Evolutionary conservation across 30 jellyfish, hydroid and myxozoan genomes (phyloP).

Genomic region (Nemopilema nomurai): DNA sequence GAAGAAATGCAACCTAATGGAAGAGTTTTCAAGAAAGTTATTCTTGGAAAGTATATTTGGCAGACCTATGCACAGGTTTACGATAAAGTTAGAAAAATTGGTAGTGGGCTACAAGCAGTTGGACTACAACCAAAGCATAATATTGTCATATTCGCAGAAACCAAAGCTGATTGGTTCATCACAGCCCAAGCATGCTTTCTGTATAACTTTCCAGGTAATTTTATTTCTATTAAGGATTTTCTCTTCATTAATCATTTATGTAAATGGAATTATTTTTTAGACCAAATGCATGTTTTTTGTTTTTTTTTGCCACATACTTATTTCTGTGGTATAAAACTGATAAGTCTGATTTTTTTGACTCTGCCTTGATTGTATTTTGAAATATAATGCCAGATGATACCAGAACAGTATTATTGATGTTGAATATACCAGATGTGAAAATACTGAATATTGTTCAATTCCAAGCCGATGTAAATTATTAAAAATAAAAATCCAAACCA

Average conservation of each 20-base stretch:
- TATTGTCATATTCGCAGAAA: conserved; percentile 89
- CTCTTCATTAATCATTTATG: background rate
- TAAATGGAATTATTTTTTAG: too few relatives aligned
- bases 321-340: too few relatives aligned
- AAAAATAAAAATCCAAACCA: too few relatives aligned
- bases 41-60: conserved; percentile 94
- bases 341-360: too few relatives aligned
- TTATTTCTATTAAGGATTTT: background rate
- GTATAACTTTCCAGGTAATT: conserved; percentile 78
- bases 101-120: conserved; percentile 85
- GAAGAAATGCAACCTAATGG: conserved; percentile 98
- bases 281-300: too few relatives aligned
- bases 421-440: too few relatives aligned
- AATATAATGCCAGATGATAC: too few relatives aligned
- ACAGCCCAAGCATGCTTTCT: conserved; percentile 94
- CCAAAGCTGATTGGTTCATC: conserved; percentile 95
- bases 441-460: too few relatives aligned
- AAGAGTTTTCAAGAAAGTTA: conserved; percentile 83
- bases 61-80: conserved; percentile 70
- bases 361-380: too few relatives aligned
- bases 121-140: conserved; percentile 78
- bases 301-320: too few relatives aligned
- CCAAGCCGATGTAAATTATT: too few relatives aligned
- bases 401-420: too few relatives aligned
- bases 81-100: conserved; percentile 58